Base-by-base conservation (phyloP, 1,140 invertebrate genomes). In the Stegodyphus mimosarum region DNA sequence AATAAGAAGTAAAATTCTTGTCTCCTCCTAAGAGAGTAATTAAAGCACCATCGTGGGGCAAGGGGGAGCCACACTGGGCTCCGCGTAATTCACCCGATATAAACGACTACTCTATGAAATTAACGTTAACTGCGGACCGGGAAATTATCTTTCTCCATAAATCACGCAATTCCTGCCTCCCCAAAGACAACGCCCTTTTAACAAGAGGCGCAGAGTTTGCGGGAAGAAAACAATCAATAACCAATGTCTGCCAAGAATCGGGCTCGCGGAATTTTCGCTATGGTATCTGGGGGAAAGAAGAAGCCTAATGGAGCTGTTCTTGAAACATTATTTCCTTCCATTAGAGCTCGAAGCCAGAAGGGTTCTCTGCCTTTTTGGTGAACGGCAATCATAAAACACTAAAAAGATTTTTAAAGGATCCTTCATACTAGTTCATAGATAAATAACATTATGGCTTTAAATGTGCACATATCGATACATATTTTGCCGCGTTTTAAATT, bases 101-200 rank as follows among this genome's bases (percentile, higher is more conserved):
- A 81, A 71, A 60, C 69, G 33, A 33, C 33, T 72, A 72, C 78
- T 81, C 69, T 52, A 53, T 71, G 63, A 81, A 81, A 81, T 81
- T 81, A 81, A 72, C 78, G 78, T 63, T 81, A 81, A 81, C 78
- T 72, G 78, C 69, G 78, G 69, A 52, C 69, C 50, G 51, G 33
- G 53, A 81, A 81, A 81, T 72, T 81, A 81, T 81, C 78, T 81
- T 81, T 60, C 33, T 53, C 78, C 78, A 81, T 81, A 81, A 81
- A 81, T 81, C 78, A 81, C 78, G 53, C 69, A 81, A 71, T 81
- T 13, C 33, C 75, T 55, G 11, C 55, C 63, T 63, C 33, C 60
- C 63, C n/a, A 77, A 67, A 77, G 75, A 77, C 75, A 77, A 77
- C 75, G 75, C 75, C 75, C 75, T 77, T 66, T 60, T 60, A 9